Evolutionary conservation across 2,113 vertebrate genomes (phyloP).

Genomic region (Kryptolebias marmoratus): DNA sequence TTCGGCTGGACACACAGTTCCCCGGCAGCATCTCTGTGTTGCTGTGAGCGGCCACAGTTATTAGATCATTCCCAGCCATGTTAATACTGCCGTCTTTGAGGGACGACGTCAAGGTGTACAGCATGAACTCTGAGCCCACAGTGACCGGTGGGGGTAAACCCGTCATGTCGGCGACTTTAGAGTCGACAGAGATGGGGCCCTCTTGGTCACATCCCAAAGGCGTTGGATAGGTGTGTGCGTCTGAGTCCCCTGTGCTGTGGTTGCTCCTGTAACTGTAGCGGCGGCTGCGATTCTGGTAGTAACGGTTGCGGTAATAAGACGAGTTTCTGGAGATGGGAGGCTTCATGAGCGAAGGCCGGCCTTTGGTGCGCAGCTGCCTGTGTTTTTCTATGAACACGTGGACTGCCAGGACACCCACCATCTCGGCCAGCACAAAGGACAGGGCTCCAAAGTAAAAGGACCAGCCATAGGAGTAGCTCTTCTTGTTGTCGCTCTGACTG

Average conservation of each 20-base stretch:
- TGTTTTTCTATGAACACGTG: constrained; percentile 98
- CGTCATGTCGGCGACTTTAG: constrained; percentile 46
- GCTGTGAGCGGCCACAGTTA: constrained; percentile 21
- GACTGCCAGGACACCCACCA: constrained; percentile 94
- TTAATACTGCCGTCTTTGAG: constrained; percentile 51
- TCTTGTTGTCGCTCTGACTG: constrained; percentile 96
- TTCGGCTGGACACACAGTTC: constrained; percentile 64
- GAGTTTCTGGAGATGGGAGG: constrained; percentile 63
- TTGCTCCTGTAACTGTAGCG: constrained; percentile 72
- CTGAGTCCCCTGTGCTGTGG: constrained; percentile 50
- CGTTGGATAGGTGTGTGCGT: constrained; percentile 42
- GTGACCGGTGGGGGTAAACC: constrained; percentile 35
- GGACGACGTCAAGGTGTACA: constrained; percentile 60
- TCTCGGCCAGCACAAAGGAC: constrained; percentile 97
- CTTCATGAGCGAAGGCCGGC: constrained; percentile 59
- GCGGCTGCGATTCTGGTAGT: constrained; percentile 63
- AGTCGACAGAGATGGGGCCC: constrained; percentile 35
- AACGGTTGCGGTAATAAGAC: constrained; percentile 68
- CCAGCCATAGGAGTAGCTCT: constrained; percentile 98
- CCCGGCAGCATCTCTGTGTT: constrained; percentile 54
- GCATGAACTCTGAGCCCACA: constrained; percentile 63
- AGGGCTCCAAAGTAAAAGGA: constrained; percentile 98
- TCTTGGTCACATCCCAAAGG: constrained; percentile 55
- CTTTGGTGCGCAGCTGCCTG: constrained; percentile 86
- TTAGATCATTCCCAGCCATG: constrained; percentile 42